phyloP scores from a whole-genome alignment of 2,797 vertebrate genomes.

The Selene dorsalis region DNA sequence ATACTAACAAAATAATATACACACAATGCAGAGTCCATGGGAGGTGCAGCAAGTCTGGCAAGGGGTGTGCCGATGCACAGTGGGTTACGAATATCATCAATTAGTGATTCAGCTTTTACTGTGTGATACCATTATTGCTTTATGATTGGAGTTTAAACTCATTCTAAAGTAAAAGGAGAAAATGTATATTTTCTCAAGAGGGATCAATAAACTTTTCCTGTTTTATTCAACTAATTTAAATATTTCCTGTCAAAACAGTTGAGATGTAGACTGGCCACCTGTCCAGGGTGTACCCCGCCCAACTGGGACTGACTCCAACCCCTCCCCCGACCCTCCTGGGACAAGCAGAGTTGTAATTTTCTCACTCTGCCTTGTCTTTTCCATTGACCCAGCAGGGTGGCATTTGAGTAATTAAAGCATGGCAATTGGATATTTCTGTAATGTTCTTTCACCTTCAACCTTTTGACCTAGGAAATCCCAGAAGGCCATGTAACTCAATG shows the following conservation, averaged over 20 bases:
- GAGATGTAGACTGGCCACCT: too few species aligned
- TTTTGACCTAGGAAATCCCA: constrained; percentile 30
- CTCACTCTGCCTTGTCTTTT: background rate
- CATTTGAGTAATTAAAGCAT: constrained; percentile 1
- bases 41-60: too few species aligned
- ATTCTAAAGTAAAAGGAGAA: background rate
- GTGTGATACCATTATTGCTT: background rate
- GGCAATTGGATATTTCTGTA: background rate
- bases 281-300: too few species aligned
- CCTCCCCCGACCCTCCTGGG: too few species aligned
- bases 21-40: too few species aligned
- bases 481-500: constrained; percentile 26
- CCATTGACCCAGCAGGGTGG: constrained; percentile 1
- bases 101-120: background rate
- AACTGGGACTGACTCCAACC: too few species aligned
- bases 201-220: constrained; percentile 7
- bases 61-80: too few species aligned
- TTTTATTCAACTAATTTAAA: background rate
- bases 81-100: background rate
- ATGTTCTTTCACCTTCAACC: constrained; percentile 8
- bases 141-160: background rate
- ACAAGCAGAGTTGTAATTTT: background rate
- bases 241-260: background rate
- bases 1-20: too few species aligned
- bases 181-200: background rate